Conservation (phyloP, 2,888 invertebrate species). For the Drosophila lacicola region DNA sequence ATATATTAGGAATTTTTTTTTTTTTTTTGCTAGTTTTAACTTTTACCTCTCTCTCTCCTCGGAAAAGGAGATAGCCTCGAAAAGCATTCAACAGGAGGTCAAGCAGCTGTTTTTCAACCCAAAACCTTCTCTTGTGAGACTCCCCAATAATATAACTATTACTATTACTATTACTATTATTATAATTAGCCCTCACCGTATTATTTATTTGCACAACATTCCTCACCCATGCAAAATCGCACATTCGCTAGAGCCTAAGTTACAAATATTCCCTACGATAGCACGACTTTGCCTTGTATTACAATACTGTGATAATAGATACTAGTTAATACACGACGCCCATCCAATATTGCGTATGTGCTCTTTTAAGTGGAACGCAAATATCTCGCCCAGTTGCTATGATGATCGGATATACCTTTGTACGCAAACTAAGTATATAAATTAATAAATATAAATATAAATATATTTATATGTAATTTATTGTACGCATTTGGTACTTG, state of each 20-base stretch:
- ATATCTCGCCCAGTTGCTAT: conserved; percentile 53
- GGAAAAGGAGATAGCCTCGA: too few species aligned
- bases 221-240: conserved; percentile 23
- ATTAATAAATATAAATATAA: not conserved
- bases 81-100: too few species aligned
- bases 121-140: too few species aligned
- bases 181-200: conserved; percentile 35
- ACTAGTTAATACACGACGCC: conserved; percentile 57
- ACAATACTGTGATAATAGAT: conserved; percentile 73
- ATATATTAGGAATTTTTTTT: conserved; percentile 1
- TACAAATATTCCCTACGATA: conserved; percentile 19
- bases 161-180: too few species aligned
- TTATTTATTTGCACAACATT: conserved; percentile 55
- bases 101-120: too few species aligned
- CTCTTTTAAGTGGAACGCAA: conserved; percentile 14
- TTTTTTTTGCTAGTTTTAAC: conserved; percentile 14
- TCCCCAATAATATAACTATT: too few species aligned
- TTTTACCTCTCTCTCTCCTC: too few species aligned
- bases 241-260: conserved; percentile 51
- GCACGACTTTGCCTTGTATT: conserved; percentile 67
- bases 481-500: conserved; percentile 5
- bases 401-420: conserved; percentile 20
- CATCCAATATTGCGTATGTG: conserved; percentile 32
- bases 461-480: not conserved
- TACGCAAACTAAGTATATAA: not conserved